These are phyloP conservation scores for Actinopyga echinites DNA, from an alignment of 53 echinoderm and acorn worm genomes.

Conservation along the genomic window DNA sequence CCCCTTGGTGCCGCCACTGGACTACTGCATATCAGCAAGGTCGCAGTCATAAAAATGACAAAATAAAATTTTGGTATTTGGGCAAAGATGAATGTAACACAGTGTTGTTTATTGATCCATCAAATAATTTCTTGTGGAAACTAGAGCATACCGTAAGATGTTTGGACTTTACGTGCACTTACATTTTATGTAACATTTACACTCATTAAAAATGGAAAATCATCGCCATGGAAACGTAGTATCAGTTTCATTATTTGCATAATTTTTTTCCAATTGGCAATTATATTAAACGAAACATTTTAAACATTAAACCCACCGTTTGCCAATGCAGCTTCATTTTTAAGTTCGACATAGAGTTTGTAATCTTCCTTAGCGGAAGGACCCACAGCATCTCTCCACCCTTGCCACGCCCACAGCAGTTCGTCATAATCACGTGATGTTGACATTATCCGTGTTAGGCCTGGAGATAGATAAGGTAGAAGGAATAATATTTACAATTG, in stretches of 20 bases:
- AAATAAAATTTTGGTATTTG: too few relatives aligned
- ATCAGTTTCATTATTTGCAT: not conserved
- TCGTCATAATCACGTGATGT: conserved; percentile 63
- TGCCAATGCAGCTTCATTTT: conserved; percentile 62
- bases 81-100: too few relatives aligned
- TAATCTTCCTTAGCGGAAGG: conserved; percentile 61
- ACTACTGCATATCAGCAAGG: too few relatives aligned
- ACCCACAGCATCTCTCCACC: conserved; percentile 70
- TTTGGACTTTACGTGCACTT: too few relatives aligned
- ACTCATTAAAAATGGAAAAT: too few relatives aligned
- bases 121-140: too few relatives aligned
- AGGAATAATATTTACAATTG: not conserved
- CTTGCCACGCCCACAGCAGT: conserved; percentile 71
- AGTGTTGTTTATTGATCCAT: too few relatives aligned
- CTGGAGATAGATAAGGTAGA: conserved; percentile 20
- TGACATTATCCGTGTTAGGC: conserved; percentile 61
- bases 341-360: conserved; percentile 60
- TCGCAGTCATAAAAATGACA: too few relatives aligned
- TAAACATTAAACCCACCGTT: conserved; percentile 56
- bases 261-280: not conserved
- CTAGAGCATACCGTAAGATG: too few relatives aligned
- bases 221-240: too few relatives aligned
- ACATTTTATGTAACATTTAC: too few relatives aligned
- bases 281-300: not conserved
- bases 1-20: too few relatives aligned